These are phyloP conservation scores for Phortica variegata DNA, from an alignment of 1,140 invertebrate species.

Conservation along the genomic window DNA sequence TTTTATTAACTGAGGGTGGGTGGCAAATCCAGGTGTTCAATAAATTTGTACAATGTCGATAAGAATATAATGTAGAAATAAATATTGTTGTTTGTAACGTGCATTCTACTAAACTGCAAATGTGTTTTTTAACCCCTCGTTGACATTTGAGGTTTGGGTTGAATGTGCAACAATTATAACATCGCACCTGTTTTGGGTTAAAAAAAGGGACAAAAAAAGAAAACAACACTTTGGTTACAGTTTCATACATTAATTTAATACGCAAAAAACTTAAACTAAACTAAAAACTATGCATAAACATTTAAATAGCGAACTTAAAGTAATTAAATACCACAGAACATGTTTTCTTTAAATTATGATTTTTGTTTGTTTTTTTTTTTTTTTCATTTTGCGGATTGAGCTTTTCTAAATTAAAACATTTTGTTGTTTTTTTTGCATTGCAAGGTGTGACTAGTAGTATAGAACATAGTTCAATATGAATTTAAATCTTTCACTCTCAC, in stretches of 20 bases:
- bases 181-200: background rate
- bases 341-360: slow-evolving; percentile 28
- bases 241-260: slow-evolving; percentile 16
- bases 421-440: no score
- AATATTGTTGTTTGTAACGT: slow-evolving; percentile 30
- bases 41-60: slow-evolving; percentile 32
- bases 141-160: slow-evolving; percentile 20
- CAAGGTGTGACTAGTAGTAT: no score
- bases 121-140: slow-evolving; percentile 20
- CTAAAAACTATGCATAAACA: slow-evolving; percentile 36
- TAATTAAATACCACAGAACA: slow-evolving; percentile 55
- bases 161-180: background rate
- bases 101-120: slow-evolving; percentile 40
- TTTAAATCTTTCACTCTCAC: no score
- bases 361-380: no score
- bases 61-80: slow-evolving; percentile 38
- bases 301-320: slow-evolving; percentile 53
- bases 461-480: no score
- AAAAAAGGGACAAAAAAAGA: background rate
- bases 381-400: no score
- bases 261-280: slow-evolving; percentile 38
- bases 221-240: background rate
- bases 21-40: slow-evolving; percentile 49
- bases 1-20: slow-evolving; percentile 37
- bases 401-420: no score